Conservation (phyloP, 2,888 invertebrate genomes). For the Brassicogethes aeneus region DNA sequence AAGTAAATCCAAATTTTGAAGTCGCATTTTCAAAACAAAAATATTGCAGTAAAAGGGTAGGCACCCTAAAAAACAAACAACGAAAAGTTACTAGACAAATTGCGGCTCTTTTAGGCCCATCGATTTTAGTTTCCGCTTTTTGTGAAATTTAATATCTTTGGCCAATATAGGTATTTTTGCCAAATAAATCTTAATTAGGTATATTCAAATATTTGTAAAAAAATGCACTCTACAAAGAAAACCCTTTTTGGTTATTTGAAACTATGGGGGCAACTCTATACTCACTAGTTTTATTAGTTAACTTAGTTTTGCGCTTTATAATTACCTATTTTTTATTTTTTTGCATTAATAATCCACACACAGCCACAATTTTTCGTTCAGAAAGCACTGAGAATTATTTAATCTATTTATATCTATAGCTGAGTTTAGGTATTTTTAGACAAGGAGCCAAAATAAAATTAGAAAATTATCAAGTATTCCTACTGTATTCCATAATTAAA, state of each 20-base stretch:
- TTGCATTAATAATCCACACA: conserved; percentile 30
- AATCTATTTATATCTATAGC: conserved; percentile 34
- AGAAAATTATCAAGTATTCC: conserved; percentile 18
- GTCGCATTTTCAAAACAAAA: conserved; percentile 7
- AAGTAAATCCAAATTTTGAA: background rate
- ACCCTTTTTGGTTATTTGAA: too few relatives aligned
- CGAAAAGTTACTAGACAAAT: background rate
- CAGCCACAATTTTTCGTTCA: conserved; percentile 31
- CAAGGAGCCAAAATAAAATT: conserved; percentile 31
- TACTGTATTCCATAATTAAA: background rate
- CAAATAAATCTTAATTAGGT: too few relatives aligned
- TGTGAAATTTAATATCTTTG: too few relatives aligned
- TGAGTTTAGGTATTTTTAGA: conserved; percentile 30
- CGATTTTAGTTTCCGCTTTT: background rate
- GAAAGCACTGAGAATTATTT: conserved; percentile 26
- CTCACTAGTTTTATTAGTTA: too few relatives aligned
- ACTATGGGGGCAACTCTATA: too few relatives aligned
- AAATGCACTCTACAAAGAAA: too few relatives aligned
- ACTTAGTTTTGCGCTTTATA: too few relatives aligned
- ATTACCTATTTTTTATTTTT: conserved; percentile 10
- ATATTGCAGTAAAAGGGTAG: conserved; percentile 15
- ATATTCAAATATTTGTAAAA: too few relatives aligned
- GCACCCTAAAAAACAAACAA: conserved; percentile 7
- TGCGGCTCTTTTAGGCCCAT: conserved; percentile 1
- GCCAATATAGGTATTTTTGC: too few relatives aligned